Percentiles rank a stretch among this genome's conserved stretches.
Evolutionary conservation across 1,140 invertebrate species (phyloP).

Genomic region (Heliconius melpomene): DNA sequence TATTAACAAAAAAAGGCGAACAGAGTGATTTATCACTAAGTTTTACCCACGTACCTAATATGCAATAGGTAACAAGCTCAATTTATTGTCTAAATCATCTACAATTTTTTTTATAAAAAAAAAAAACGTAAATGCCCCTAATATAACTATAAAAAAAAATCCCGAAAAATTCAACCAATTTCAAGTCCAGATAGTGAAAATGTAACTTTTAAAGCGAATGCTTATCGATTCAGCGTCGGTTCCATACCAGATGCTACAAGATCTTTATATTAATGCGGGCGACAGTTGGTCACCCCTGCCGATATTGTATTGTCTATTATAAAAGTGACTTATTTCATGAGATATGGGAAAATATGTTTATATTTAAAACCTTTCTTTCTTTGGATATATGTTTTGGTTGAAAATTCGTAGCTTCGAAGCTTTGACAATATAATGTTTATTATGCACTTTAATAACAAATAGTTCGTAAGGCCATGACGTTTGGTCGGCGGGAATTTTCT

Average conservation of each 20-base stretch:
- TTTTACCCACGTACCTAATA: too few relatives aligned
- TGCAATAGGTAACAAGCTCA: too few relatives aligned
- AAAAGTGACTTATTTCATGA: slow-evolving; percentile 22
- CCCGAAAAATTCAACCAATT: neutral
- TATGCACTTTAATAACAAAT: too few relatives aligned
- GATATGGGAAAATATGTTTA: neutral
- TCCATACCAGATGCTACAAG: slow-evolving; percentile 43
- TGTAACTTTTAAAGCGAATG: slow-evolving; percentile 26
- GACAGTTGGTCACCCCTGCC: slow-evolving; percentile 41
- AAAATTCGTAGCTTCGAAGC: too few relatives aligned
- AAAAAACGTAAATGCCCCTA: neutral
- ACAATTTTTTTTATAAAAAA: neutral
- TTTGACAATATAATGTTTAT: too few relatives aligned
- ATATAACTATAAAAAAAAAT: neutral
- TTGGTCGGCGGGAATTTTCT: too few relatives aligned
- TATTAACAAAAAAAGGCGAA: too few relatives aligned
- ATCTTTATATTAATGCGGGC: slow-evolving; percentile 56
- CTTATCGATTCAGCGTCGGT: slow-evolving; percentile 29
- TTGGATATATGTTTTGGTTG: neutral
- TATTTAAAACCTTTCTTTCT: neutral
- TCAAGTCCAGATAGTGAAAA: slow-evolving; percentile 15
- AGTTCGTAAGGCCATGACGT: too few relatives aligned
- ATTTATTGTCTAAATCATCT: too few relatives aligned
- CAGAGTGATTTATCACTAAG: too few relatives aligned
- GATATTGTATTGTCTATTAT: slow-evolving; percentile 42